A percentile compares a stretch with the other conserved stretches of the same genome.
These are phyloP conservation scores for Amazonetta brasiliensis DNA, from an alignment of 2,797 vertebrate species.

Conservation along the genomic window DNA sequence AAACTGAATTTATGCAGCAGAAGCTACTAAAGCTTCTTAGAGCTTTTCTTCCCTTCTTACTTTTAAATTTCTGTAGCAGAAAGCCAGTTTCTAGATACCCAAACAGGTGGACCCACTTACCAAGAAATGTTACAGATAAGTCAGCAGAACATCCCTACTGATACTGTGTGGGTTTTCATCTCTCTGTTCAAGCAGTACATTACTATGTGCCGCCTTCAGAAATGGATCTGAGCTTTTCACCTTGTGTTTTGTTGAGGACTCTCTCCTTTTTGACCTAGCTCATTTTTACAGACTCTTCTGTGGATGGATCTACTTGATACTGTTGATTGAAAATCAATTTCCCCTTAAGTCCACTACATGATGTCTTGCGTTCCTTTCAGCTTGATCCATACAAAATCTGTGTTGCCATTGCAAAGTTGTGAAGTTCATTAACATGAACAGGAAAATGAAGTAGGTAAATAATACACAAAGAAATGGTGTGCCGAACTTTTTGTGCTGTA, in stretches of 20 bases:
- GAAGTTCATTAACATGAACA: neutral
- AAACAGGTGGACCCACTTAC: neutral
- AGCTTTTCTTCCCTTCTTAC: rapidly evolving
- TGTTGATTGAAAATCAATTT: neutral
- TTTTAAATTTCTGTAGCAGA: neutral
- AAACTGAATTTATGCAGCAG: neutral
- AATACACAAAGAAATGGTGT: neutral
- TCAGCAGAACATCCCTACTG: neutral
- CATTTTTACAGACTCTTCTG: neutral
- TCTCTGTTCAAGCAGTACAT: neutral
- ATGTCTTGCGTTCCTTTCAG: neutral
- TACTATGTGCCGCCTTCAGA: neutral
- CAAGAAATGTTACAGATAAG: neutral
- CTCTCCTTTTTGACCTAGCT: neutral
- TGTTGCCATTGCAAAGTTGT: neutral
- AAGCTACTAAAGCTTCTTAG: neutral
- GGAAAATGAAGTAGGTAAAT: neutral
- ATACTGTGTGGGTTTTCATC: neutral
- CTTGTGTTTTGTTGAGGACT: neutral
- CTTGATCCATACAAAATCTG: neutral
- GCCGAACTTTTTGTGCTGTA: neutral
- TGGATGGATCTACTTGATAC: neutral
- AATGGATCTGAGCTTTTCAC: neutral
- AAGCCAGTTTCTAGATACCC: neutral
- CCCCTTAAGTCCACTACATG: neutral